Conservation (phyloP, 2,888 invertebrate species). For the Drosophila longiperda region DNA sequence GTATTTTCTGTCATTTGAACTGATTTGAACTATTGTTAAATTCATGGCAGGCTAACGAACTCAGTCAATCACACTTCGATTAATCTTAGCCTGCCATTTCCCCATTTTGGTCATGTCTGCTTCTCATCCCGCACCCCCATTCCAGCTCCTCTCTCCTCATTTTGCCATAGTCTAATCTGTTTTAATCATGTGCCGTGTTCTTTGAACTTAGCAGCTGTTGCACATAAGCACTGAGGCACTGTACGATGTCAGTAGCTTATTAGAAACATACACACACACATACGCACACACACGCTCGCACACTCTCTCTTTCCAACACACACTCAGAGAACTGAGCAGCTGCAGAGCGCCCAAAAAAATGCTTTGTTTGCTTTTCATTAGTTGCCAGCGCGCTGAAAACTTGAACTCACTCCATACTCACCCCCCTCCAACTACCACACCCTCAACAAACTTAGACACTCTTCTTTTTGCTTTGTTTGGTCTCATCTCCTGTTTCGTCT, state of each 20-base stretch:
- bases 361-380: constrained; percentile 77
- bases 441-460: not conserved
- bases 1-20: constrained; percentile 30
- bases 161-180: constrained; percentile 47
- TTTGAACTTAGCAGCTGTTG: constrained; percentile 69
- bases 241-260: constrained; percentile 29
- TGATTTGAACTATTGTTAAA: constrained; percentile 30
- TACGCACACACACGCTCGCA: constrained; percentile 13
- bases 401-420: constrained; percentile 26
- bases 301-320: not conserved
- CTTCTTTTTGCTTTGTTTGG: constrained; percentile 24
- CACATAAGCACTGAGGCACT: constrained; percentile 7
- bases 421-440: not conserved
- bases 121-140: too few relatives aligned
- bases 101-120: not conserved
- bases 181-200: constrained; percentile 60
- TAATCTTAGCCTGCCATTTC: constrained; percentile 24
- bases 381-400: constrained; percentile 36
- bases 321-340: constrained; percentile 42
- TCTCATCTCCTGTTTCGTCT: constrained; percentile 12
- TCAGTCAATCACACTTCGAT: not conserved
- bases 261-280: constrained; percentile 11
- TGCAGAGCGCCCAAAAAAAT: constrained; percentile 56
- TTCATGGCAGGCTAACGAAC: constrained; percentile 28
- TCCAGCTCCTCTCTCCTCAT: not conserved